phyloP scores from a whole-genome alignment of 2,113 vertebrate species.

The Oxygymnocypris stewartii region DNA sequence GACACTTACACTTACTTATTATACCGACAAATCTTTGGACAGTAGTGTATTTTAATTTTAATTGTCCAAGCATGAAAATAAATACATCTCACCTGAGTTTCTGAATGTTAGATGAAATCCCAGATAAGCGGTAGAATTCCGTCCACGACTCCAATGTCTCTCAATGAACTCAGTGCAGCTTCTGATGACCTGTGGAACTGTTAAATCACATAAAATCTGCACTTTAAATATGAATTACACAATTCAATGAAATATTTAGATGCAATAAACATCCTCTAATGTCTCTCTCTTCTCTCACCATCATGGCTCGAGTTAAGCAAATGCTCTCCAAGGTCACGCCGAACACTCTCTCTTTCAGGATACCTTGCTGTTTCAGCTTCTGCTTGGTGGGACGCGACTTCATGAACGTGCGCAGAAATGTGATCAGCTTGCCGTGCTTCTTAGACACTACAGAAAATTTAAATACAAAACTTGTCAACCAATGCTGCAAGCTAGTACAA shows the following conservation, averaged over 20 bases:
- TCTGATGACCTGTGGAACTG: conserved; percentile 95
- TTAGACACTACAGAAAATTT: conserved; percentile 83
- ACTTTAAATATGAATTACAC: background rate
- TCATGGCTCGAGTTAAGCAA: conserved; percentile 94
- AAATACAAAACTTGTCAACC: background rate
- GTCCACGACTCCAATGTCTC: conserved; percentile 91
- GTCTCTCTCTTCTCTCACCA: conserved; percentile 73
- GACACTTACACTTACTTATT: background rate
- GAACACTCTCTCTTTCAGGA: conserved; percentile 94
- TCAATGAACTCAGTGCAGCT: conserved; percentile 97
- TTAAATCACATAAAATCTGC: background rate
- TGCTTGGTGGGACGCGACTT: conserved; percentile 96
- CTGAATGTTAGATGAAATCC: conserved; percentile 97
- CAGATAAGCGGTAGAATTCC: conserved; percentile 96
- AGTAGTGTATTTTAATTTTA: background rate
- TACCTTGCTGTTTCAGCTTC: conserved; percentile 95
- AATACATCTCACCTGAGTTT: conserved; percentile 83
- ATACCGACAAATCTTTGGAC: background rate
- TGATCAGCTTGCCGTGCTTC: conserved; percentile 98
- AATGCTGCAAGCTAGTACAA: background rate
- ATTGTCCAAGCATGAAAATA: background rate
- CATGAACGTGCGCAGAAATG: conserved; percentile 95
- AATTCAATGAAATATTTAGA: background rate
- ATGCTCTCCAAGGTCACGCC: conserved; percentile 95
- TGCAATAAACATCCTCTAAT: conserved; percentile 6